phyloP scores from a whole-genome alignment of 2,797 vertebrate species.

The Miichthys miiuy region DNA sequence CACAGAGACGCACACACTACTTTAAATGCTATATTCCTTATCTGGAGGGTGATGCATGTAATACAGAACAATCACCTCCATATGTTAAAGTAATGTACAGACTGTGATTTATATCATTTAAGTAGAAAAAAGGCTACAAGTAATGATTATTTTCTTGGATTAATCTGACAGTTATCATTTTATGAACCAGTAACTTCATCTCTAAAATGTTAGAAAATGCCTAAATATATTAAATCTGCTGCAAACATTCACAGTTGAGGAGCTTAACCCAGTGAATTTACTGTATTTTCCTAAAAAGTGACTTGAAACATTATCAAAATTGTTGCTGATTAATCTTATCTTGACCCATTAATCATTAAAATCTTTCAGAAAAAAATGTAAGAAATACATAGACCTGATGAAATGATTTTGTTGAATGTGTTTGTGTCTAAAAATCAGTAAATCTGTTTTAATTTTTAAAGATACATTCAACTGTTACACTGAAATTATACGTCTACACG shows the following conservation, averaged over 20 bases:
- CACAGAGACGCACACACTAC: slow-evolving; percentile 24
- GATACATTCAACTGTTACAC: neutral
- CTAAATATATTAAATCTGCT: neutral
- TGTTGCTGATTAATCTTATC: neutral
- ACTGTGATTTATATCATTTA: neutral
- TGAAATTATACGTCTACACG: slow-evolving; percentile 9
- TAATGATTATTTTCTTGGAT: neutral
- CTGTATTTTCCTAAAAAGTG: too few species aligned
- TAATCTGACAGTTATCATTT: neutral
- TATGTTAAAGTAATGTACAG: neutral
- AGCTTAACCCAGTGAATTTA: neutral
- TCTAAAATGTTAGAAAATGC: neutral
- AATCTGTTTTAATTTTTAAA: neutral
- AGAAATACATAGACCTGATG: neutral
- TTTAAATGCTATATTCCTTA: slow-evolving; percentile 45
- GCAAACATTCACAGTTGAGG: neutral
- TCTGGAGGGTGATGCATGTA: slow-evolving; percentile 9
- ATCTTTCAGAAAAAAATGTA: neutral
- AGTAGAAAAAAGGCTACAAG: neutral
- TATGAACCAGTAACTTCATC: neutral
- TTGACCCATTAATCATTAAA: neutral
- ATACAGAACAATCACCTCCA: neutral
- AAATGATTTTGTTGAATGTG: neutral
- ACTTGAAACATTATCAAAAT: neutral
- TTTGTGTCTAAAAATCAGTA: neutral